Conservation (phyloP, 1,140 invertebrate species). For the Berghia stephanieae region DNA sequence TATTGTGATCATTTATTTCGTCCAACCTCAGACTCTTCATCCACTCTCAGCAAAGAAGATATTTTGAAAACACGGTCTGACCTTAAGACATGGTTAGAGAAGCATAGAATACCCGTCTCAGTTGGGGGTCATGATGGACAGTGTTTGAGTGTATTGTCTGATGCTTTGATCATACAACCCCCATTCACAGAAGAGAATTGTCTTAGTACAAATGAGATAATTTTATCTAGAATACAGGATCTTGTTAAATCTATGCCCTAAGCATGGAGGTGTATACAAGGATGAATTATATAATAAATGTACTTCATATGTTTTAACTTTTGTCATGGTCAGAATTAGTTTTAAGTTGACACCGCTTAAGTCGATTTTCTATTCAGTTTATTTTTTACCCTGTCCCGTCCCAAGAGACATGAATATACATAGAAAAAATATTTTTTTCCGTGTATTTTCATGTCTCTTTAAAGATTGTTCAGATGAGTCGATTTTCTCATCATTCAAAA, state of each 20-base stretch:
- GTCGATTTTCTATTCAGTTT: too few species aligned
- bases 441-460: too few species aligned
- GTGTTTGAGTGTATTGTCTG: slow-evolving; percentile 52
- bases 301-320: too few species aligned
- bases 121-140: slow-evolving; percentile 43
- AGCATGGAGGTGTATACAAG: too few species aligned
- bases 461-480: too few species aligned
- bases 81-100: slow-evolving; percentile 59
- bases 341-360: too few species aligned
- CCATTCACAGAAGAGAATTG: slow-evolving; percentile 61
- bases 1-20: slow-evolving; percentile 53
- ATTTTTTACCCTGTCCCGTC: too few species aligned
- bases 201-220: slow-evolving; percentile 63
- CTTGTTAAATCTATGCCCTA: slow-evolving; percentile 64
- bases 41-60: slow-evolving; percentile 46
- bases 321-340: too few species aligned
- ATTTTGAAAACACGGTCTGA: slow-evolving; percentile 46
- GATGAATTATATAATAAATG: too few species aligned
- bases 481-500: too few species aligned
- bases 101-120: slow-evolving; percentile 58
- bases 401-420: too few species aligned
- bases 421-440: too few species aligned
- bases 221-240: slow-evolving; percentile 63
- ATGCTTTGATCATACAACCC: slow-evolving; percentile 58
- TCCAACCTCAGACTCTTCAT: slow-evolving; percentile 29